These are phyloP conservation scores for Calonectris borealis DNA, from an alignment of 2,113 vertebrate genomes.

Conservation along the genomic window DNA sequence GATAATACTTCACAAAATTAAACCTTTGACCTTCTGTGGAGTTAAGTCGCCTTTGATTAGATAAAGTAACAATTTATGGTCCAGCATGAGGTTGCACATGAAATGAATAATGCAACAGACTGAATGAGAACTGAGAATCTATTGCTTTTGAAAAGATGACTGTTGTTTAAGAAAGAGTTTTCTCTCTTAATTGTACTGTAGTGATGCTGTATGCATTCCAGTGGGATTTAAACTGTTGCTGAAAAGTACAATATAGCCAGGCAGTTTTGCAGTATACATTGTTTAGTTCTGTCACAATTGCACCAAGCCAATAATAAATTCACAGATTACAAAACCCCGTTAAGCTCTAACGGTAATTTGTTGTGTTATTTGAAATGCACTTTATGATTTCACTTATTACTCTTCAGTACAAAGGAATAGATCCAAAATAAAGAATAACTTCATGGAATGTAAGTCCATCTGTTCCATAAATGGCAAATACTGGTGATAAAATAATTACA, in stretches of 20 bases:
- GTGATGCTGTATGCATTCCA: constrained; percentile 61
- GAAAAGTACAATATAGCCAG: constrained; percentile 17
- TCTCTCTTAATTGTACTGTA: constrained; percentile 70
- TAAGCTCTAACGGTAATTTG: not conserved
- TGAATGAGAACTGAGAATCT: constrained; percentile 72
- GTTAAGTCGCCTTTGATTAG: constrained; percentile 86
- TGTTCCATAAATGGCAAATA: not conserved
- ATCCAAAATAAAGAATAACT: not conserved
- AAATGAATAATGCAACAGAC: constrained; percentile 84
- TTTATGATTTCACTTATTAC: not conserved
- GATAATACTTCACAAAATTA: constrained; percentile 88
- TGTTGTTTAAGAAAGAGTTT: constrained; percentile 69
- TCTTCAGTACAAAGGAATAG: not conserved
- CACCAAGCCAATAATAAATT: not conserved
- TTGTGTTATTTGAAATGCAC: not conserved
- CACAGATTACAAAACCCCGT: not conserved
- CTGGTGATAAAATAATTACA: not conserved
- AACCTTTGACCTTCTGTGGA: constrained; percentile 86
- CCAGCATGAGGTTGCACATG: constrained; percentile 81
- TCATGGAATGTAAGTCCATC: not conserved
- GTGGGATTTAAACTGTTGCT: constrained; percentile 65
- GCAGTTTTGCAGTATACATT: not conserved
- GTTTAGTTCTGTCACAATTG: constrained; percentile 49
- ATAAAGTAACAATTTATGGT: constrained; percentile 87
- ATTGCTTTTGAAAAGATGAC: constrained; percentile 80